Base-by-base conservation (phyloP, 1,140 invertebrate species). In the Orussus abietinus region DNA sequence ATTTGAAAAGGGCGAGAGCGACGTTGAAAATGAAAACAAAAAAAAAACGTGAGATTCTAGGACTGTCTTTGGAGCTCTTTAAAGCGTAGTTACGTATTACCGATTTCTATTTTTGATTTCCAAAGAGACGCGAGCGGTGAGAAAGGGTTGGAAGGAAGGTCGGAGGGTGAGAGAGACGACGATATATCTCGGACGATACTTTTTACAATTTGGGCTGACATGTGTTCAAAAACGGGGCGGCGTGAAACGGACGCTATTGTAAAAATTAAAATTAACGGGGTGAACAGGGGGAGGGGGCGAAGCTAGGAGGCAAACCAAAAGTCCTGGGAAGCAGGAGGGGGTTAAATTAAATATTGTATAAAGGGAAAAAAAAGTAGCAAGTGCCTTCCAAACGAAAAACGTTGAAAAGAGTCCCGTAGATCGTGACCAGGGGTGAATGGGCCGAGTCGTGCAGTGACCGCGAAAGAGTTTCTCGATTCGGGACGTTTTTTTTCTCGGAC, bases 391-490 rank as follows among this genome's bases (percentile, higher is more conserved):
- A 68, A 66, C 40, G 58, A 61, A 60, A 69, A 63, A 60, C 42
- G 55, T 70, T 62, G 50, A 62, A 56, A 57, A 45, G 68, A 71
- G 65, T 74, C 68, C 63, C 71, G 67, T 74, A 74, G 69, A 74
- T 70, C 71, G 69, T 68, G 71, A 72, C 69, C 66, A 70, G 57
- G 70, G 71, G 65, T 71, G 66, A 65, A 68, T 66, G 59, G n/a
- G n/a, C n/a, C n/a, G n/a, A n/a, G n/a, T n/a, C n/a, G n/a, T n/a
- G n/a, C n/a, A n/a, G n/a, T n/a, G n/a, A n/a, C n/a, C n/a, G n/a
- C n/a, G n/a, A n/a, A n/a, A n/a, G n/a, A n/a, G n/a, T n/a, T n/a
- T 25, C 22, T 25, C n/a, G 22, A 25, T 7, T 25, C n/a, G n/a
- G n/a, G 6, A 25, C n/a, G n/a, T 25, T 25, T 25, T 25, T 25